Evolutionary conservation across 1,140 invertebrate genomes (phyloP), one percentile per base, ranked within the genome.

Genomic region (Drosophila kikkawai): DNA sequence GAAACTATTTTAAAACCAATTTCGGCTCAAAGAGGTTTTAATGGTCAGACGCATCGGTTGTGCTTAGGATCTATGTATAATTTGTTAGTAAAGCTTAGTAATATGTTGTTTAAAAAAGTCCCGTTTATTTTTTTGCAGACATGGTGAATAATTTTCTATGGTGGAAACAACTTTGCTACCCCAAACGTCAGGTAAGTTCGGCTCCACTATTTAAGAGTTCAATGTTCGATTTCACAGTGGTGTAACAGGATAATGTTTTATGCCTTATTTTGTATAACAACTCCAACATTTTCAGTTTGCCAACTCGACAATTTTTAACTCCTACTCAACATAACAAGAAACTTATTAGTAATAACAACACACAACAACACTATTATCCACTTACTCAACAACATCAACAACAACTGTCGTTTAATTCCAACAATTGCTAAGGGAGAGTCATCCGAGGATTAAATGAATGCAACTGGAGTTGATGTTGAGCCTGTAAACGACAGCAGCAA

Each of bases 311-410:
- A 82, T 45, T 66, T 73, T 82, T 71, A 70, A 51, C 79, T 76
- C 79, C 82, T 81, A 74, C 42, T 91, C 85, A 85, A 92, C 91
- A 86, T 91, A 91, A 91, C 90, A 91, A 91, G 90, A 91, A 91
- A 90, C 85, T 80, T 61, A 61, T 80, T 53, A 77, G 45, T 77
- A 68, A 58, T 64, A 87, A 85, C 56, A 73, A 66, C 57, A 57
- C 59, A 65, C 61, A 77, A 82, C 74, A 80, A 73, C 67, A 83
- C 79, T 57, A 85, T 73, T 56, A 67, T 73, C 60, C 80, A 86
- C 82, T 82, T 69, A 80, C 37, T 63, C 58, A 69, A 51, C 79
- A 66, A 61, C 66, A 82, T 57, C 67, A 68, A 77, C 65, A 65
- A 75, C 47, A 58, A 45, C 45, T 11, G 47, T 64, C 71, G 44